Conservation (phyloP, 2,888 invertebrate species). For the Lepidochitona cinerea region DNA sequence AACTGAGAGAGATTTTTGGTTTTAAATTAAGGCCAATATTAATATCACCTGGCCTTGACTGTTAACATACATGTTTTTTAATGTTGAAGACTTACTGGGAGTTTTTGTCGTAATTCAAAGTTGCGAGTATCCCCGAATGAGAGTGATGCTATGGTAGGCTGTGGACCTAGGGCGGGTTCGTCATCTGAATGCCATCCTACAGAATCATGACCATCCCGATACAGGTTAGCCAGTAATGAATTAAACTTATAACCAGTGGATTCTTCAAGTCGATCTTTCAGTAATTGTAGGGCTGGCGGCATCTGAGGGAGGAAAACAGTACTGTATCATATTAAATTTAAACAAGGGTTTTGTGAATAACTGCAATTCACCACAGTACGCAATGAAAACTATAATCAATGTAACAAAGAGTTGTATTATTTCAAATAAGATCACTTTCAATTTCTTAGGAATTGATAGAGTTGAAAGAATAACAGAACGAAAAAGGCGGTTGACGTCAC, state of each 20-base stretch:
- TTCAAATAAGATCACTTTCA: no score
- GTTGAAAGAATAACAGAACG: no score
- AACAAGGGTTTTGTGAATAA: no score
- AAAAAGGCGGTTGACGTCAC: no score
- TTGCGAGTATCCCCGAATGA: conserved; percentile 69
- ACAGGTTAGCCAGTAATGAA: conserved; percentile 72
- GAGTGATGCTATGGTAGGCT: conserved; percentile 70
- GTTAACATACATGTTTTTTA: no score
- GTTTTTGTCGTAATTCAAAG: conserved; percentile 71
- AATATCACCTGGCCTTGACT: no score
- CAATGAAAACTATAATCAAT: background rate
- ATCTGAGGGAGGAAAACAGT: conserved; percentile 59
- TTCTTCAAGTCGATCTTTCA: conserved; percentile 63
- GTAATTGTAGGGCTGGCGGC: conserved; percentile 50
- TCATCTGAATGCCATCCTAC: conserved; percentile 73
- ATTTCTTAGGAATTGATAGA: no score
- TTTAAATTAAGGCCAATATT: no score
- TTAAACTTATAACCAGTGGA: conserved; percentile 71
- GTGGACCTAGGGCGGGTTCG: conserved; percentile 67
- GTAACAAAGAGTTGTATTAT: no score
- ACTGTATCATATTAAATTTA: no score
- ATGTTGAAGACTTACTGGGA: conserved; percentile 42
- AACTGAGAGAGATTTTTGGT: no score
- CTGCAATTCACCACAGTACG: background rate
- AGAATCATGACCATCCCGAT: conserved; percentile 72